phyloP scores from a whole-genome alignment of 2,113 vertebrate species.

The Australoheros scitulus region DNA sequence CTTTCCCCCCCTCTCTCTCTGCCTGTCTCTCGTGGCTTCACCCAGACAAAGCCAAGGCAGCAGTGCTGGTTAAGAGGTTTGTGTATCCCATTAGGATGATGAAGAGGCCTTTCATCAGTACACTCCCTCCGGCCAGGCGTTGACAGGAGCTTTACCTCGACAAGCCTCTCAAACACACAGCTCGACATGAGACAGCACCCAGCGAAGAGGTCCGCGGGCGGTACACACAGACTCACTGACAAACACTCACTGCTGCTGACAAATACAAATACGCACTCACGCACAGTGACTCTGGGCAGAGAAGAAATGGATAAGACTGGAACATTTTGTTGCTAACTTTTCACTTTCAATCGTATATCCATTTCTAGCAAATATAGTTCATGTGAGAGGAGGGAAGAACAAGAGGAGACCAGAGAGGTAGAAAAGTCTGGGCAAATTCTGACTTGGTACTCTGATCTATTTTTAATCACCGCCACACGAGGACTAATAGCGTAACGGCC shows the following conservation, averaged over 20 bases:
- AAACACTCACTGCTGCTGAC: constrained; percentile 38
- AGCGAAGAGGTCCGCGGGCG: constrained; percentile 57
- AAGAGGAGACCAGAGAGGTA: constrained; percentile 39
- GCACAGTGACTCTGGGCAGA: constrained; percentile 17
- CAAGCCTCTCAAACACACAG: constrained; percentile 76
- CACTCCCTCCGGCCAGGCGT: constrained; percentile 74
- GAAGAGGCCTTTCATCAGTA: constrained; percentile 82
- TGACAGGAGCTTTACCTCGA: constrained; percentile 82
- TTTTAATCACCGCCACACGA: constrained; percentile 68
- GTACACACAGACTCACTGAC: constrained; percentile 46
- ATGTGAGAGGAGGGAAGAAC: constrained; percentile 12
- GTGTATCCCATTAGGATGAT: constrained; percentile 83
- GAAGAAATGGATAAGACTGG: not conserved
- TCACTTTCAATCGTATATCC: constrained; percentile 31
- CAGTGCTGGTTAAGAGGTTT: constrained; percentile 78
- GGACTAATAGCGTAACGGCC: constrained; percentile 64
- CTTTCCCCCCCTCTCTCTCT: not conserved
- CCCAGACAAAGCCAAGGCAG: constrained; percentile 67
- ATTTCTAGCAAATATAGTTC: constrained; percentile 30
- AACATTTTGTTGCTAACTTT: constrained; percentile 48
- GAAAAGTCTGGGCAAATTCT: constrained; percentile 65
- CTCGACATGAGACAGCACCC: constrained; percentile 72
- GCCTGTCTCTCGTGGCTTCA: constrained; percentile 39
- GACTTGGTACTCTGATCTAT: constrained; percentile 68
- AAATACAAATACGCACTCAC: constrained; percentile 13